phyloP scores from a whole-genome alignment of 2,113 vertebrate genomes.

The Polypterus bichir region DNA sequence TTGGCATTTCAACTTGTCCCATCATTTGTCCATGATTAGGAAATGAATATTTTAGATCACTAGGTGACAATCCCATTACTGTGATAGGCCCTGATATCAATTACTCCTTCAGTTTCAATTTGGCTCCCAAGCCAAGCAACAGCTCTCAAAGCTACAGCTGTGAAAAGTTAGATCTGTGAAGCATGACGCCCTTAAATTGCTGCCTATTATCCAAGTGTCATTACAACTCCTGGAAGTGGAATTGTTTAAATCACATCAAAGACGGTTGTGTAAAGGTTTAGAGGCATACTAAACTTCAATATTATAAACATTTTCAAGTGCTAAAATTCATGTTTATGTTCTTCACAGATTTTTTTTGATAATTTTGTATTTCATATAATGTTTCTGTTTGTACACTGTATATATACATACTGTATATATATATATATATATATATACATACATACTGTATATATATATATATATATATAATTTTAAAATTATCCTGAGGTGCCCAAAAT shows the following conservation, averaged over 20 bases:
- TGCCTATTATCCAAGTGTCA: slow-evolving; percentile 67
- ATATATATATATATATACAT: too few species aligned
- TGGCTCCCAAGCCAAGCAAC: slow-evolving; percentile 40
- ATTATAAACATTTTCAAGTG: too few species aligned
- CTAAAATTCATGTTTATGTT: too few species aligned
- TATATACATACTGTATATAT: too few species aligned
- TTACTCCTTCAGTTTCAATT: slow-evolving; percentile 62
- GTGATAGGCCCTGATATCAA: slow-evolving; percentile 55
- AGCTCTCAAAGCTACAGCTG: slow-evolving; percentile 42
- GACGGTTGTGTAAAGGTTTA: too few species aligned
- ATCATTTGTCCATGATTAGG: slow-evolving; percentile 33
- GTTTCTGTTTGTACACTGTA: too few species aligned
- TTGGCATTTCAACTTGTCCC: slow-evolving; percentile 37
- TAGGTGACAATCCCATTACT: slow-evolving; percentile 58
- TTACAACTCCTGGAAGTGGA: slow-evolving; percentile 46
- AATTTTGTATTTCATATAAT: too few species aligned
- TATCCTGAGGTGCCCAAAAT: too few species aligned
- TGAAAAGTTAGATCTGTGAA: slow-evolving; percentile 37
- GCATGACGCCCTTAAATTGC: slow-evolving; percentile 64
- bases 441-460: too few species aligned
- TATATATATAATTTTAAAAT: too few species aligned
- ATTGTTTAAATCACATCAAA: slow-evolving; percentile 36
- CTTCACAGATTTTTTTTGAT: too few species aligned
- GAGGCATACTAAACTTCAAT: too few species aligned
- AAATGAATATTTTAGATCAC: slow-evolving; percentile 51